Evolutionary conservation across 1,140 invertebrate species (phyloP), one percentile per base, ranked within the genome.

Genomic region (Adoxophyes honmai): DNA sequence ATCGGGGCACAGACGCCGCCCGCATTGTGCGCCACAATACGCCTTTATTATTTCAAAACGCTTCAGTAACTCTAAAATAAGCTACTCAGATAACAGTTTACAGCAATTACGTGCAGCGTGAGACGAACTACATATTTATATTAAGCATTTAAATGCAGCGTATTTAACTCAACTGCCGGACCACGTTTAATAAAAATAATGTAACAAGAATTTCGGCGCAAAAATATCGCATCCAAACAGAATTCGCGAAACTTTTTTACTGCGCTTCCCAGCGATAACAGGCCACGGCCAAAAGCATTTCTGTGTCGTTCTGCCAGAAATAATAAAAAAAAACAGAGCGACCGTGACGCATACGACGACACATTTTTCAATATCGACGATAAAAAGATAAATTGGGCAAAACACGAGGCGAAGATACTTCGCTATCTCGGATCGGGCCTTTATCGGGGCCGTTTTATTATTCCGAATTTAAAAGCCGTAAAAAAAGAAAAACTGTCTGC

Each of bases 201-300:
- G 11, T 38, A 35, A 60, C 61, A 63, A 55, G 68, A 66, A 78
- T 82, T 77, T 77, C 64, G 78, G 78, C 69, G 76, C 72, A 73
- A 76, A 68, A 69, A 70, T 70, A 71, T 59, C 59, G 62, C 62
- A 53, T 59, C 62, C 55, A 21, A 57, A 57, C 55, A 13, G 16
- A 63, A 57, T 74, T 72, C 64, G 80, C 81, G 63, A 69, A 75
- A 75, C 66, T 11, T 58, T 79, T 81, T 73, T 65, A 69, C 68
- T 62, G 64, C 68, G 73, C 66, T 67, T 70, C 64, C 28, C 56
- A 55, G 55, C 74, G 84, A 85, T 87, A 87, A 84, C 70, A 66
- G 68, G 54, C 67, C 70, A 72, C 72, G 63, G 69, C 77, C 78
- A 86, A 88, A 83, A 88, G 85, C 85, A 81, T 88, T 86, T 82